Base-by-base conservation (phyloP, 2,797 vertebrate genomes). In the Tapirus indicus region DNA sequence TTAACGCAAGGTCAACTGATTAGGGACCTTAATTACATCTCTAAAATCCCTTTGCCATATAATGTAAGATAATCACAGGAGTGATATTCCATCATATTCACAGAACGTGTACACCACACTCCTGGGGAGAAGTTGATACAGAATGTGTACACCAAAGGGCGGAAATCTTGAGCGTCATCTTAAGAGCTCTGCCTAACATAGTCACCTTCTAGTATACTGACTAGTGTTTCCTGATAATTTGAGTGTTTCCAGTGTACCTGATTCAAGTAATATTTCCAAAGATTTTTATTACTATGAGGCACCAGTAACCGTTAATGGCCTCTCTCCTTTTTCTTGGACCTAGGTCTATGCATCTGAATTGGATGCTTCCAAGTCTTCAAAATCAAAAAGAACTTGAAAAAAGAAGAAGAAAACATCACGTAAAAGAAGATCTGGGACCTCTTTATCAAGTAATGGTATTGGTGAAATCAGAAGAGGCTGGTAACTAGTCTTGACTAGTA, bases 81-180 rank as follows among this genome's bases (percentile, higher is more conserved):
- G 68, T 64, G 13, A 32, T 20, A 64, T 32, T 85, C 49, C 7
- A 41, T 68, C 23, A 10, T 80, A 16, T 4, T 38, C 16, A 32
- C 3, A 49, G n/a, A 74, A 16, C 1, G 32, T 20, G 54, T 58
- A 47, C 10, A 47, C 49, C 25, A 71, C 3, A 7, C n/a, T 35
- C 16, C 25, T 8, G 10, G 21, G 47, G 47, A 52, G 84, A 21
- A 52, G 47, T 32, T 25, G 13, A 66, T 2, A 60, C 1, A 84
- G 11, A 29, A n/a, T 0, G 25, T 12, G 12, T 14, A 16, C 21
- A 32, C 14, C 13, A 21, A 35, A 27, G 25, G 25, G 11, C 1
- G 10, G 44, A 16, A 54, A 54, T 23, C 32, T 9, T 7, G 56
- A 13, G 17, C 13, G 29, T 11, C 64, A 58, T 1, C 32, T n/a